Evolutionary conservation across 2,888 invertebrate genomes (phyloP).

Genomic region (Campoplex nolae): DNA sequence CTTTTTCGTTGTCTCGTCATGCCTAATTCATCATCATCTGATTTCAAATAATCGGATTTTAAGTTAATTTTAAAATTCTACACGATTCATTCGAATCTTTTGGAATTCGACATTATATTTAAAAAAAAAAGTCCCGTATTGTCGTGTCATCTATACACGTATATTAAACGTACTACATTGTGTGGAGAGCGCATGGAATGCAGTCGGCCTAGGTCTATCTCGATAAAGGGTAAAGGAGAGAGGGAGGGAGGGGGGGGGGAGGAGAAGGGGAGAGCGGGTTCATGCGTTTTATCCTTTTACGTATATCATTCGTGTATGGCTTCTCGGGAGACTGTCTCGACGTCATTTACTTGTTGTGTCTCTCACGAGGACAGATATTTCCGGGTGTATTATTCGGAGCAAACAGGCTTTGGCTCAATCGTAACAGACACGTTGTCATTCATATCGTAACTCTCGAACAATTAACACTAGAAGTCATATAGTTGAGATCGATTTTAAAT

Average conservation of each 20-base stretch:
- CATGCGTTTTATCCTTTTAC: constrained; percentile 64
- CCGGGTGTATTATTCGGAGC: constrained; percentile 49
- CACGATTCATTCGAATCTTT: not conserved
- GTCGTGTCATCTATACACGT: constrained; percentile 6
- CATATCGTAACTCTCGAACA: not conserved
- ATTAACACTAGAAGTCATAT: not conserved
- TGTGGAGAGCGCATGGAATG: constrained; percentile 64
- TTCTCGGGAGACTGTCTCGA: constrained; percentile 51
- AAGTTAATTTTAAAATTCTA: not conserved
- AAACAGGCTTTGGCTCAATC: constrained; percentile 25
- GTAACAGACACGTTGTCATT: constrained; percentile 18
- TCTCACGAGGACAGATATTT: constrained; percentile 48
- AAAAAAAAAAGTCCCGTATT: not conserved
- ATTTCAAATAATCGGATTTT: not conserved
- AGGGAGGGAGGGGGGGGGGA: constrained; percentile 4
- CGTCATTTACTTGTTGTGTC: constrained; percentile 60
- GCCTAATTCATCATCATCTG: not conserved
- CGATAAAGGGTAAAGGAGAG: constrained; percentile 38
- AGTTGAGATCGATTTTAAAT: no score
- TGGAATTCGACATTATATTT: not conserved
- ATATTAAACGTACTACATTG: constrained; percentile 33
- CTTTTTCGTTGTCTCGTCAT: not conserved
- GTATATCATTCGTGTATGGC: constrained; percentile 62
- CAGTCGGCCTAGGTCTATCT: constrained; percentile 62
- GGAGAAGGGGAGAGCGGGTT: constrained; percentile 17